phyloP scores from a whole-genome alignment of 2,113 vertebrate genomes.

The Urocitellus parryii region DNA sequence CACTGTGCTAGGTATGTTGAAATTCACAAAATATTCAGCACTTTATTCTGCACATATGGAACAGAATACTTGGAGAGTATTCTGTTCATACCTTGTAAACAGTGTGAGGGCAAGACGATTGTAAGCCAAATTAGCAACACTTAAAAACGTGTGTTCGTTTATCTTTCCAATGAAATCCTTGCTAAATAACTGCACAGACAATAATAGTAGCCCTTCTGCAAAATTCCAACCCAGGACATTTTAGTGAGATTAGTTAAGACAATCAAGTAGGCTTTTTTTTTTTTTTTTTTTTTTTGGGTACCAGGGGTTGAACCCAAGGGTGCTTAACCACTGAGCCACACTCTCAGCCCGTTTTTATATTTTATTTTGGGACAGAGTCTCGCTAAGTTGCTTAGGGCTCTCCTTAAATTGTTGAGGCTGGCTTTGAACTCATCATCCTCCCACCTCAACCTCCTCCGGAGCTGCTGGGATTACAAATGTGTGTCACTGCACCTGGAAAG shows the following conservation, averaged over 20 bases:
- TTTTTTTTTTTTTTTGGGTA: no score
- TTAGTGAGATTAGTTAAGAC: conserved; percentile 89
- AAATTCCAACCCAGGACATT: conserved; percentile 86
- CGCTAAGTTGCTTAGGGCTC: no score
- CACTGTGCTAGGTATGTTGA: conserved; percentile 78
- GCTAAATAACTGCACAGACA: conserved; percentile 88
- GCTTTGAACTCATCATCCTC: no score
- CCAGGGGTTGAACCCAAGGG: no score
- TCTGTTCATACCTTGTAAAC: conserved; percentile 85
- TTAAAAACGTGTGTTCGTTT: conserved; percentile 89
- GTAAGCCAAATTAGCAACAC: conserved; percentile 89
- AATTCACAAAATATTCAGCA: conserved; percentile 86
- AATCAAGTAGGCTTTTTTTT: conserved; percentile 85
- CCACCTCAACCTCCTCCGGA: no score
- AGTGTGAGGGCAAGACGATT: conserved; percentile 88
- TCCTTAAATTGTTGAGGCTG: no score
- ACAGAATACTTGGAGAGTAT: conserved; percentile 86
- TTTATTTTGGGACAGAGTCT: no score
- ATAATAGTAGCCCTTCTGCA: conserved; percentile 87
- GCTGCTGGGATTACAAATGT: no score
- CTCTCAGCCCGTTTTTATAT: no score
- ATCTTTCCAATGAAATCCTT: conserved; percentile 90
- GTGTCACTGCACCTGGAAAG: neutral
- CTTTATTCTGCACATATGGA: conserved; percentile 86
- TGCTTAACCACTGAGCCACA: no score